phyloP scores from a whole-genome alignment of 2,113 vertebrate genomes.

The Brachyhypopomus gauderio region DNA sequence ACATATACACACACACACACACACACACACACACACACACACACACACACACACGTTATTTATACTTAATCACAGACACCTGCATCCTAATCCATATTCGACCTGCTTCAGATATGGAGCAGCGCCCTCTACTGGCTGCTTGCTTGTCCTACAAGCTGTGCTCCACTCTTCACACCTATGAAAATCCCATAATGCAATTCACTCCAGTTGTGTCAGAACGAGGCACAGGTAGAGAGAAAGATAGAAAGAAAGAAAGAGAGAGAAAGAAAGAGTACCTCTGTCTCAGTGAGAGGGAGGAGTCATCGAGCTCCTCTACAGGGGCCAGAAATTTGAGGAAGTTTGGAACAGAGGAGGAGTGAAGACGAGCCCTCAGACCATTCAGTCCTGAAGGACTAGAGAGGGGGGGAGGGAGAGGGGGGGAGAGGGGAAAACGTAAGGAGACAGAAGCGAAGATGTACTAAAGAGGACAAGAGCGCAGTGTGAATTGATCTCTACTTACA shows the following conservation, averaged over 20 bases:
- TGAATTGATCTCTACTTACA: too few relatives aligned
- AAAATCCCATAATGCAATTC: too few relatives aligned
- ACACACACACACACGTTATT: constrained; percentile 14
- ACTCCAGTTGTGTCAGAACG: too few relatives aligned
- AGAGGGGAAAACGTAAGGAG: background rate
- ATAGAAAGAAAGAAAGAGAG: background rate
- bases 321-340: constrained; percentile 99
- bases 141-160: background rate
- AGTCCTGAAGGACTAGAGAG: constrained; percentile 69
- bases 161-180: background rate
- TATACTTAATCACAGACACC: constrained; percentile 6
- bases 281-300: constrained; percentile 82
- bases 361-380: constrained; percentile 90
- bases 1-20: constrained; percentile 26
- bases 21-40: constrained; percentile 36
- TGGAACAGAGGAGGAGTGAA: constrained; percentile 95
- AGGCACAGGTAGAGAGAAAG: too few relatives aligned
- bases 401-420: background rate
- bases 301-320: constrained; percentile 92
- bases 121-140: constrained; percentile 10
- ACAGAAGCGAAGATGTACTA: background rate
- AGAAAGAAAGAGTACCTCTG: constrained; percentile 56
- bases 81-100: too few relatives aligned
- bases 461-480: too few relatives aligned
- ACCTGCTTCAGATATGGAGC: background rate